These are phyloP conservation scores for Xyrauchen texanus DNA, from an alignment of 2,113 vertebrate species.

Conservation along the genomic window DNA sequence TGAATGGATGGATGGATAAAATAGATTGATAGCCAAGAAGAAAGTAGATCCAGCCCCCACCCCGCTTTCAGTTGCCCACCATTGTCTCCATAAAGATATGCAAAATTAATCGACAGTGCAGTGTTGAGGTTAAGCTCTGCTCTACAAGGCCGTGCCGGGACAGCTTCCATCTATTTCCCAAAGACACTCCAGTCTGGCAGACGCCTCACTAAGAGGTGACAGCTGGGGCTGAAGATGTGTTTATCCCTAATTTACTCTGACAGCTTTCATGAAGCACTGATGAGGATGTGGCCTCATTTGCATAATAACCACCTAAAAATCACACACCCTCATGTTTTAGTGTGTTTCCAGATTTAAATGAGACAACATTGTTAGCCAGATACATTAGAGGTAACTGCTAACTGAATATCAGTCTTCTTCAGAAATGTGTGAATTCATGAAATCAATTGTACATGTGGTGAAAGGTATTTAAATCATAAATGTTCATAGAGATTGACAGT, in stretches of 20 bases:
- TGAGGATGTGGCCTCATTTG: slow-evolving; percentile 59
- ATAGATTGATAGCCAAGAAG: too few species aligned
- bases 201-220: slow-evolving; percentile 74
- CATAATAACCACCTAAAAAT: slow-evolving; percentile 55
- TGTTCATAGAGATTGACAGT: too few species aligned
- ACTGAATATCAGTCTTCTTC: too few species aligned
- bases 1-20: too few species aligned
- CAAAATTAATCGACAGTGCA: too few species aligned
- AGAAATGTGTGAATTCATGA: too few species aligned
- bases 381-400: too few species aligned
- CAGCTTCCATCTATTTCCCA: slow-evolving; percentile 2
- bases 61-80: too few species aligned
- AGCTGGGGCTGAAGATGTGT: slow-evolving; percentile 72
- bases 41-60: too few species aligned
- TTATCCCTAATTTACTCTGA: slow-evolving; percentile 69
- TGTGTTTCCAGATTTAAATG: background rate
- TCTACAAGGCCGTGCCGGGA: slow-evolving; percentile 58
- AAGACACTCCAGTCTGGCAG: slow-evolving; percentile 63
- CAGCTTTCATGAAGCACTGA: slow-evolving; percentile 60
- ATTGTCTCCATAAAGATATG: too few species aligned
- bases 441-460: too few species aligned
- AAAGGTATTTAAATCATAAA: too few species aligned
- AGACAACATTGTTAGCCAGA: background rate
- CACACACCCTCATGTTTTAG: background rate
- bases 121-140: slow-evolving; percentile 47